These are phyloP conservation scores for Cyprinodon brontotheroides DNA, from an alignment of 2,113 vertebrate species.

Conservation along the genomic window DNA sequence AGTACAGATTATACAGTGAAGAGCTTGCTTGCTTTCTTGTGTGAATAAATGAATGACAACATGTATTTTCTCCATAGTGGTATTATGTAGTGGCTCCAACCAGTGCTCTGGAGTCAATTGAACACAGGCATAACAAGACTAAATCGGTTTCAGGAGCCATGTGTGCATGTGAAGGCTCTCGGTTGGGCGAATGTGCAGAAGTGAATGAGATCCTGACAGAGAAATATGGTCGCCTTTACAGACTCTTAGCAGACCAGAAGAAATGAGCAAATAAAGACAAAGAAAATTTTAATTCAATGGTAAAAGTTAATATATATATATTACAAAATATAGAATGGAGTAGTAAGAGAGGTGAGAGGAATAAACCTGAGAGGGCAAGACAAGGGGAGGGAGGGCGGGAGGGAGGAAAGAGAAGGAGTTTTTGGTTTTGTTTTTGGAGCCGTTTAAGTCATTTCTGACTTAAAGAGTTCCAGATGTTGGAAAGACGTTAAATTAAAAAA, in stretches of 20 bases:
- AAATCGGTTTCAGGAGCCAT: constrained; percentile 43
- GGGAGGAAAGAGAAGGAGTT: constrained; percentile 42
- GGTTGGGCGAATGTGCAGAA: constrained; percentile 36
- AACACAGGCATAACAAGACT: constrained; percentile 47
- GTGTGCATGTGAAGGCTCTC: constrained; percentile 18
- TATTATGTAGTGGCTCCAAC: constrained; percentile 30
- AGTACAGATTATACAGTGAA: constrained; percentile 51
- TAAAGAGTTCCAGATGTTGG: constrained; percentile 85
- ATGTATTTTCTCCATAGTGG: constrained; percentile 37
- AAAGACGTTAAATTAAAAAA: constrained; percentile 61
- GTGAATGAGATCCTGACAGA: constrained; percentile 74
- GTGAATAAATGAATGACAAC: constrained; percentile 61
- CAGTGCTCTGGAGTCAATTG: constrained; percentile 50
- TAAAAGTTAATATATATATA: constrained; percentile 25
- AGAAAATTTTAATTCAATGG: constrained; percentile 54
- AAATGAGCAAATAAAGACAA: constrained; percentile 73
- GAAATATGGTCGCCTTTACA: constrained; percentile 63
- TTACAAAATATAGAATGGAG: constrained; percentile 1
- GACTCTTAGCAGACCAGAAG: constrained; percentile 61
- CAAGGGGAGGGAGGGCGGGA: constrained; percentile 20
- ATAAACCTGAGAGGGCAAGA: constrained; percentile 40
- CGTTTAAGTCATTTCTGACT: constrained; percentile 77
- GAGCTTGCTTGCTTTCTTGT: constrained; percentile 44
- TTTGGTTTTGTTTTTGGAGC: constrained; percentile 80
- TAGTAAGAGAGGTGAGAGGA: background rate